Evolutionary conservation across 2,113 vertebrate genomes (phyloP), one percentile per base, ranked within the genome.

Genomic region (Sphaerodactylus townsendi): DNA sequence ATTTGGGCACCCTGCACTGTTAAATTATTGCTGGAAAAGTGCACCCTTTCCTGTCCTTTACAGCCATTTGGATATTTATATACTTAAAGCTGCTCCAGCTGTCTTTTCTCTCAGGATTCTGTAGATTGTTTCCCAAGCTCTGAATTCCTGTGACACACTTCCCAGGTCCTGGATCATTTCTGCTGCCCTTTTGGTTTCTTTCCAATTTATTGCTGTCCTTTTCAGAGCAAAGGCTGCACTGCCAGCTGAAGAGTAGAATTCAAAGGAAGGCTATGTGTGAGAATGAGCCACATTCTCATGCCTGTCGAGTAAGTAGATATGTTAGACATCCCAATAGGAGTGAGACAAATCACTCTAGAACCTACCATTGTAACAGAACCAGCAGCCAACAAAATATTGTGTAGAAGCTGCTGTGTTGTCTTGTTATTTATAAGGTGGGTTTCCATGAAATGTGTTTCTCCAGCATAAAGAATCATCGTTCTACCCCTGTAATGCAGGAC

Each of bases 31-130:
- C 19, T 30, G 44, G 72, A 77, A 46, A 15, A 72, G 84, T 0
- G 4, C 19, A 10, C 11, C 6, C 46, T 82, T 74, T n/a, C 28
- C 35, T 48, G 3, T 7, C 15, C 15, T 14, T n/a, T 83, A 53
- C 33, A 77, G 68, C 73, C 1, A 69, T 1, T 69, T 19, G 66
- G 1, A 1, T 2, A 76, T 50, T 78, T 72, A 44, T 39, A 39
- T 71, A 10, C n/a, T 50, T 64, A 62, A 37, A 86, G 66, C 85
- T 85, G 62, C 48, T 88, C n/a, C 53, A 88, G 41, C n/a, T 46
- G 65, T 86, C 69, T 90, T n/a, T 81, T 88, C 69, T 88, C 69
- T 87, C 75, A 56, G 53, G 17, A 86, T 70, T 17, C 75, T n/a
- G 82, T 74, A 1, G n/a, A 75, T 35, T 50, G 73, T 53, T 39